A percentile compares a stretch with the other conserved stretches of the same genome.
Evolutionary conservation across 2,797 vertebrate species (phyloP).

Genomic region (Paedocypris micromegethes): DNA sequence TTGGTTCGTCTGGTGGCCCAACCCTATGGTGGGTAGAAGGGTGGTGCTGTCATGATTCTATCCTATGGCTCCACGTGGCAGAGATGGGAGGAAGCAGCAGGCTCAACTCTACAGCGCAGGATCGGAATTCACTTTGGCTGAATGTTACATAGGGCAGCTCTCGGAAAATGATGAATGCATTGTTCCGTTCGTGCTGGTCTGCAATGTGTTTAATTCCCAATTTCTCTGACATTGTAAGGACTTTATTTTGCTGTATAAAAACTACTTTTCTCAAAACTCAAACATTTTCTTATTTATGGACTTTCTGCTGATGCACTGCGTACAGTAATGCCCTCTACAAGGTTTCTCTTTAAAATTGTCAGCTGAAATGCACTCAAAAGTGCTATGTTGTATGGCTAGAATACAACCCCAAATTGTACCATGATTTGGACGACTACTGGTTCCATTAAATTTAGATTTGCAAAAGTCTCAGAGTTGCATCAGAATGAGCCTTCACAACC

Average conservation of each 20-base stretch:
- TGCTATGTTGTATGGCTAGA: constrained; percentile 23
- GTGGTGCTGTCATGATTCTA: no score
- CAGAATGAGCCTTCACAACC: constrained; percentile 47
- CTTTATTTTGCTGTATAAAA: constrained; percentile 13
- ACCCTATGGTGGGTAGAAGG: no score
- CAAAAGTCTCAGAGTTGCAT: constrained; percentile 43
- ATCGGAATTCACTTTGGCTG: no score
- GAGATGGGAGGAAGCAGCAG: no score
- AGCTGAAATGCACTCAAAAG: constrained; percentile 27
- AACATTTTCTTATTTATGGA: constrained; percentile 16
- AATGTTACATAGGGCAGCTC: no score
- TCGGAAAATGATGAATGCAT: no score
- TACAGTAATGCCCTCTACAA: constrained; percentile 22
- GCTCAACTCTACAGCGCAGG: no score
- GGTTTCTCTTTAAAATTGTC: constrained; percentile 28
- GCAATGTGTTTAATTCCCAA: not conserved
- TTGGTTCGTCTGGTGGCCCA: no score
- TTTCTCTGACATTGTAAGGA: constrained; percentile 1
- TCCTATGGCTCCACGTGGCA: no score
- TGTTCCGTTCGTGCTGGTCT: no score
- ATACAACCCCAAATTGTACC: constrained; percentile 36
- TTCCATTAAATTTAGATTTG: constrained; percentile 31
- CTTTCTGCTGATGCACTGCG: constrained; percentile 11
- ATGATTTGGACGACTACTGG: constrained; percentile 27
- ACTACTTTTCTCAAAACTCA: not conserved